phyloP scores from a whole-genome alignment of 2,797 vertebrate species.

The Myiotriccus ornatus region DNA sequence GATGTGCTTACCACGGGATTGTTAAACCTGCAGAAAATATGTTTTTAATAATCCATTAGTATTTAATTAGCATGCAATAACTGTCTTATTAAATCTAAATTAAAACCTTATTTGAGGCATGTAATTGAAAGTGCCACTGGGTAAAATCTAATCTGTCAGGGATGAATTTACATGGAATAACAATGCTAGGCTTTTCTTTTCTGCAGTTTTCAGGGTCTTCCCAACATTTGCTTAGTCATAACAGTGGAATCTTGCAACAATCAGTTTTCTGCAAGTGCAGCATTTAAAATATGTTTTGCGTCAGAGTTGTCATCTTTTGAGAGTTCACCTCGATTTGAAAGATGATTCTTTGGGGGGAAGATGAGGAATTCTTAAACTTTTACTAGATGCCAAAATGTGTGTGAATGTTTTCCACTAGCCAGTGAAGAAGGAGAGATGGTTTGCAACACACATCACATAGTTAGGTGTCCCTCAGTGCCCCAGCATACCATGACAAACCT shows the following conservation, averaged over 20 bases:
- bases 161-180: constrained; percentile 49
- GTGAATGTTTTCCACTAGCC: not conserved
- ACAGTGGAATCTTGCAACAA: constrained; percentile 46
- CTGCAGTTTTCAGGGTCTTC: constrained; percentile 44
- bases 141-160: constrained; percentile 64
- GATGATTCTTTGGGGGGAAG: constrained; percentile 15
- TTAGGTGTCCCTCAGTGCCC: not conserved
- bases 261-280: constrained; percentile 33
- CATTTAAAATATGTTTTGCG: constrained; percentile 37
- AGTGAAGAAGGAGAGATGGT: not conserved
- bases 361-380: constrained; percentile 33
- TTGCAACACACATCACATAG: not conserved
- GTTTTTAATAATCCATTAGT: constrained; percentile 70
- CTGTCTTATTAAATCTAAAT: constrained; percentile 73
- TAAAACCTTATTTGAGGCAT: constrained; percentile 68
- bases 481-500: not conserved
- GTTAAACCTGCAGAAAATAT: constrained; percentile 69
- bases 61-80: constrained; percentile 73
- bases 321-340: constrained; percentile 37
- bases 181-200: constrained; percentile 41
- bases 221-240: constrained; percentile 40
- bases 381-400: constrained; percentile 40
- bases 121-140: constrained; percentile 70
- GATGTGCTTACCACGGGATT: constrained; percentile 40
- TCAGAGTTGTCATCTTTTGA: constrained; percentile 45